Evolutionary conservation across 2,888 invertebrate genomes (phyloP).

Genomic region (Teleogryllus oceanicus): DNA sequence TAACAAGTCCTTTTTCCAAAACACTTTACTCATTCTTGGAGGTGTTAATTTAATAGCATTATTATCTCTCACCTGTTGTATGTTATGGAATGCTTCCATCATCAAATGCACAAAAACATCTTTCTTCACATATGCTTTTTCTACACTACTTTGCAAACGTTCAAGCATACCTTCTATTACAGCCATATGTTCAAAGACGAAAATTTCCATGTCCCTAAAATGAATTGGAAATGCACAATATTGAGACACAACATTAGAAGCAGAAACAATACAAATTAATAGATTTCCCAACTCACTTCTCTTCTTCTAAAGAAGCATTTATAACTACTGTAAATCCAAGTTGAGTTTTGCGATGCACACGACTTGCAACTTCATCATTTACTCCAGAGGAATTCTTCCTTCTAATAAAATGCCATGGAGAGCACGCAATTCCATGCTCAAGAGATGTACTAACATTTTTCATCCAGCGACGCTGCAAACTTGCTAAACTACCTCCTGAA

Average conservation of each 20-base stretch:
- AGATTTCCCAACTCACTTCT: constrained; percentile 47
- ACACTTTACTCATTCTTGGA: background rate
- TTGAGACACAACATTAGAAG: no score
- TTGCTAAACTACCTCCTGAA: constrained; percentile 51
- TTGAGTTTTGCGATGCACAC: constrained; percentile 51
- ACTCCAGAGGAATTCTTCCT: constrained; percentile 21
- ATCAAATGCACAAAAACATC: constrained; percentile 52
- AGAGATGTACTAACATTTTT: constrained; percentile 56
- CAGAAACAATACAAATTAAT: background rate
- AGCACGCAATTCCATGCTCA: constrained; percentile 47
- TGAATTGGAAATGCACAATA: no score
- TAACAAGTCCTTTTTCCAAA: constrained; percentile 27
- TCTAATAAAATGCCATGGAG: constrained; percentile 29
- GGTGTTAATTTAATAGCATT: background rate
- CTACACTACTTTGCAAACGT: constrained; percentile 63
- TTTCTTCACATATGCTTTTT: constrained; percentile 58
- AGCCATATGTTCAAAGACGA: constrained; percentile 76
- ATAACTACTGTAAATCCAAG: constrained; percentile 60
- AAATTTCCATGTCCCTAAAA: constrained; percentile 62
- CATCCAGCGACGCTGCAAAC: constrained; percentile 55
- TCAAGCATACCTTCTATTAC: constrained; percentile 70
- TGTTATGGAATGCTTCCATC: constrained; percentile 51
- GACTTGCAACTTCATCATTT: constrained; percentile 33
- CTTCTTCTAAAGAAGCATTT: constrained; percentile 40
- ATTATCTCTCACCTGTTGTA: constrained; percentile 34